Evolutionary conservation across 2,797 vertebrate genomes (phyloP), one percentile per base, ranked within the genome.

Genomic region (Steatocranus sp.): DNA sequence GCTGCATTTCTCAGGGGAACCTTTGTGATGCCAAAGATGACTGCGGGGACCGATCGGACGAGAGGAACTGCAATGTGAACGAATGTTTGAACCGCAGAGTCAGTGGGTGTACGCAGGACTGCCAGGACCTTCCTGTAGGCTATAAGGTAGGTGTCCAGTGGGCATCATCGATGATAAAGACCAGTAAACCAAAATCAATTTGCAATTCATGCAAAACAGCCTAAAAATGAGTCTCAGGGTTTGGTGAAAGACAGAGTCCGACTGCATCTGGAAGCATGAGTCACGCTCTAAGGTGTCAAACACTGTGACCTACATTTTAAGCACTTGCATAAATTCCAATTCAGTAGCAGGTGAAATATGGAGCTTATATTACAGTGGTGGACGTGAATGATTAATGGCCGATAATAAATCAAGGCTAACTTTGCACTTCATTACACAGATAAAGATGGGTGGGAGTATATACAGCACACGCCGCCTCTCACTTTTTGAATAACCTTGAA

Each of bases 21-120:
- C 96, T 99, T 41, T 99, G 99, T 86, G 97, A 99, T 91, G 95
- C 91, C 79, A 97, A 95, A 83, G 97, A 99, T 85, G 98, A 99
- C 86, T 99, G 98, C 56, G 97, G 97, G 1, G 99, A 99, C 93
- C 96, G 95, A 23, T 99, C 98, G 11, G 98, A 99, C 93, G 99
- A 99, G 90, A 97, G 94, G 90, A 98, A 96, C 95, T 99, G 99
- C 94, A 97, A 98, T 66, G 78, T 99, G 88, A 99, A 99, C 54
- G 98, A 99, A 90, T 99, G 98, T 89, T 95, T 99, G 84, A 99
- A 99, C 92, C 98, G 98, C 66, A 95, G 98, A 93, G 88, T 98
- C 93, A 99, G 98, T 27, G 98, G 98, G 54, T 99, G 98, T 91
- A 97, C 98, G 4, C 99, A 99, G 77, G 99, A 99, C 84, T 99